These are phyloP conservation scores for Galaxea fascicularis DNA, from an alignment of 92 coral and sea anemone species.

Conservation along the genomic window DNA sequence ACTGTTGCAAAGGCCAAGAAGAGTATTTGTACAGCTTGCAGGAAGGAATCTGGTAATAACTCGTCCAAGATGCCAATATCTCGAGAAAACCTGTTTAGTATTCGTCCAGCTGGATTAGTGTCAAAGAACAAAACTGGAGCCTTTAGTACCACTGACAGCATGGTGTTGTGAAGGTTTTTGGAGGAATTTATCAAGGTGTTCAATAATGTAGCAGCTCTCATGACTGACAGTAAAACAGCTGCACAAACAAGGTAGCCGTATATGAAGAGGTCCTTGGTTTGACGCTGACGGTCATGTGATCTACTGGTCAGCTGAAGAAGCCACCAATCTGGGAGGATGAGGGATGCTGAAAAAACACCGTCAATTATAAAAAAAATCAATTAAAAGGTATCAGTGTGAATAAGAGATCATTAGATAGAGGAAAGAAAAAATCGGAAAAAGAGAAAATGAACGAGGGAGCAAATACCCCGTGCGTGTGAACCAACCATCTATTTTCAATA, in stretches of 20 bases:
- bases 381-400: too few species aligned
- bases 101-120: slow-evolving; percentile 69
- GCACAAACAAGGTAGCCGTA: slow-evolving; percentile 61
- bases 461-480: too few species aligned
- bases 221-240: slow-evolving; percentile 59
- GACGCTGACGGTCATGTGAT: slow-evolving; percentile 23
- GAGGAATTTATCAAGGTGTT: slow-evolving; percentile 66
- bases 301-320: not conserved
- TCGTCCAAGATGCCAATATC: slow-evolving; percentile 54
- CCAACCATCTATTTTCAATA: too few species aligned
- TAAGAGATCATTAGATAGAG: too few species aligned
- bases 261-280: slow-evolving; percentile 35
- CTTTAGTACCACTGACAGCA: slow-evolving; percentile 64
- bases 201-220: slow-evolving; percentile 65
- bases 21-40: slow-evolving; percentile 28
- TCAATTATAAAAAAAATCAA: not conserved
- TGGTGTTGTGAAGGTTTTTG: slow-evolving; percentile 60
- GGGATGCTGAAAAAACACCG: not conserved
- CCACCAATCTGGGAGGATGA: slow-evolving; percentile 29
- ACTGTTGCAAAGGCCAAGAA: slow-evolving; percentile 33
- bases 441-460: too few species aligned
- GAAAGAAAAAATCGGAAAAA: too few species aligned
- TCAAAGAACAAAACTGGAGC: slow-evolving; percentile 68
- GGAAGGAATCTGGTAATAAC: slow-evolving; percentile 28
- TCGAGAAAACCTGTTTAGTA: slow-evolving; percentile 71